Evolutionary conservation across 30 jellyfish, hydroid and myxozoan genomes (phyloP).

Genomic region (Turritopsis rubra): DNA sequence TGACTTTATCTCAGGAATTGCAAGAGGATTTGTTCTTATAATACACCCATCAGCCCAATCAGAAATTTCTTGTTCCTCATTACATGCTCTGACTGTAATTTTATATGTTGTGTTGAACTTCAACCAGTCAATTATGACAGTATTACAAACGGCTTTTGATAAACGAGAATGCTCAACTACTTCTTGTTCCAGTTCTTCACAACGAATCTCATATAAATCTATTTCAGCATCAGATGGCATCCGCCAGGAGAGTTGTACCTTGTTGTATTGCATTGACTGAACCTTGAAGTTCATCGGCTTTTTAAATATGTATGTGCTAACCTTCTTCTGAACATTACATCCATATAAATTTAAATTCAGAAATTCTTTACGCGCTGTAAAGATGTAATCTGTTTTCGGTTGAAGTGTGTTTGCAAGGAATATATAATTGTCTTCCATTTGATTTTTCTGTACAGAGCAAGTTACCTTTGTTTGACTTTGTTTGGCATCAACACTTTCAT

Average conservation of each 20-base stretch:
- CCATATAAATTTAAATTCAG: neutral
- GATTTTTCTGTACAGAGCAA: neutral
- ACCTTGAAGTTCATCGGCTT: neutral
- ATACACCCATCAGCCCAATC: neutral
- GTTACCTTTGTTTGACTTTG: neutral
- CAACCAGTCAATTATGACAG: neutral
- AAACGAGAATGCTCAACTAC: neutral
- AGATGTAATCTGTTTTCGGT: neutral
- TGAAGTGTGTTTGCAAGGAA: neutral
- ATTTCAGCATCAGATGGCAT: constrained; percentile 6
- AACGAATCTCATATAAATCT: neutral
- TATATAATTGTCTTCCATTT: neutral
- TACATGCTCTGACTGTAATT: neutral
- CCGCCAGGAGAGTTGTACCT: neutral
- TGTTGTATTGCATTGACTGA: neutral
- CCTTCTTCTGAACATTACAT: neutral
- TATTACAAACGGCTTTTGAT: neutral
- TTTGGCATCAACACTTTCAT: neutral
- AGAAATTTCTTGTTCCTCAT: neutral
- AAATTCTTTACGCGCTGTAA: neutral
- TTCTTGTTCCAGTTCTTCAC: neutral
- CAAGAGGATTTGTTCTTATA: neutral
- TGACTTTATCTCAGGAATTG: neutral
- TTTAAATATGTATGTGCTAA: neutral
- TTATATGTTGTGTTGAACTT: neutral